Evolutionary conservation across 2,888 invertebrate genomes (phyloP).

Genomic region (Ferdinandea cuprea): DNA sequence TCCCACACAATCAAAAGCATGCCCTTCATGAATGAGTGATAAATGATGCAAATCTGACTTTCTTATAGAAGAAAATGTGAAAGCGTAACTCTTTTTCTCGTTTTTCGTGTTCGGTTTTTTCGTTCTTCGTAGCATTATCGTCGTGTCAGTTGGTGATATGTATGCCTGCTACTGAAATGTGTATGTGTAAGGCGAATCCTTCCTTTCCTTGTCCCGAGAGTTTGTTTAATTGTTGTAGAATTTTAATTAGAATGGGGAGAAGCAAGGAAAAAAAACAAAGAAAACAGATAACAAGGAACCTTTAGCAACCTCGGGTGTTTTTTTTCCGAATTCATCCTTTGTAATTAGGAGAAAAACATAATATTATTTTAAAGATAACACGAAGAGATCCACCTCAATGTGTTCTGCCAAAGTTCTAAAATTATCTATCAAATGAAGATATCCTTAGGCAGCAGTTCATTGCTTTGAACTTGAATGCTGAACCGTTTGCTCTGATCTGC

Average conservation of each 20-base stretch:
- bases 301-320: neutral
- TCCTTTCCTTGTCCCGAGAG: conserved; percentile 7
- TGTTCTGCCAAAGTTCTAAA: conserved; percentile 4
- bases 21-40: conserved; percentile 71
- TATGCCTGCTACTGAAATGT: conserved; percentile 32
- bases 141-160: neutral
- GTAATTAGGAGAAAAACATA: conserved; percentile 26
- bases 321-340: conserved; percentile 22
- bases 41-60: conserved; percentile 71
- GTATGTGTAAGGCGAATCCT: neutral
- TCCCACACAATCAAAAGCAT: conserved; percentile 71
- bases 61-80: conserved; percentile 63
- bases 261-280: conserved; percentile 19
- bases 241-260: conserved; percentile 57
- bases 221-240: conserved; percentile 54
- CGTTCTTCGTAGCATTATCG: neutral
- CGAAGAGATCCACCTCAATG: conserved; percentile 26
- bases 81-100: conserved; percentile 55
- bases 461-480: conserved; percentile 6
- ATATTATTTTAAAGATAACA: conserved; percentile 35
- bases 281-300: conserved; percentile 22
- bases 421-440: conserved; percentile 37
- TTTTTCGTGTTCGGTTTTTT: neutral
- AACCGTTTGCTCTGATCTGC: neutral
- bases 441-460: conserved; percentile 21